These are phyloP conservation scores for Myanophis thanlyinensis DNA, from an alignment of 2,113 vertebrate genomes.

Conservation along the genomic window DNA sequence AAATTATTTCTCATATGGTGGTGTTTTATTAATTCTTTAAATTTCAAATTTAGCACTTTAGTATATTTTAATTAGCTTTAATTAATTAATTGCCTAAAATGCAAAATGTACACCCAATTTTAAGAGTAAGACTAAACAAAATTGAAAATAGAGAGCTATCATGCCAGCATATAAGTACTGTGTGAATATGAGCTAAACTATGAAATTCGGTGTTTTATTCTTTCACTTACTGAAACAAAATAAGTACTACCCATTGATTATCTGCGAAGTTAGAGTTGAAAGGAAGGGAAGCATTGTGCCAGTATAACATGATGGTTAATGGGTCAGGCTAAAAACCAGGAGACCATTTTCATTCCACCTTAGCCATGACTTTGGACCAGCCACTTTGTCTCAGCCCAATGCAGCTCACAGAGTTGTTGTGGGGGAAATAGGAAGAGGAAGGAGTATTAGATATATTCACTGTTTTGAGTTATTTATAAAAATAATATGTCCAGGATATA, in stretches of 20 bases:
- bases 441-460: background rate
- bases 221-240: background rate
- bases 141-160: background rate
- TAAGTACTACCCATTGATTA: background rate
- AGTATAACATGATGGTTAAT: background rate
- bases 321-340: background rate
- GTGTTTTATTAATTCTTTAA: background rate
- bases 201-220: background rate
- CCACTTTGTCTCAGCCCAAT: background rate
- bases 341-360: background rate
- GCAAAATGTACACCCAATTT: background rate
- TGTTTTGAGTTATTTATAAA: background rate
- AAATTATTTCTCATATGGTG: background rate
- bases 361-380: background rate
- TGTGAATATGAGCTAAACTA: background rate
- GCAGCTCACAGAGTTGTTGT: background rate
- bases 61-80: background rate
- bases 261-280: background rate
- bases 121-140: background rate
- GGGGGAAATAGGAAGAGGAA: background rate
- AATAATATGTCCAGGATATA: background rate
- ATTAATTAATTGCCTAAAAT: background rate
- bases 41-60: background rate
- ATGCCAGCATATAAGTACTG: background rate
- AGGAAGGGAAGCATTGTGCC: background rate